Base-by-base conservation (phyloP, 1,140 invertebrate species). In the Heliconius hewitsoni region DNA sequence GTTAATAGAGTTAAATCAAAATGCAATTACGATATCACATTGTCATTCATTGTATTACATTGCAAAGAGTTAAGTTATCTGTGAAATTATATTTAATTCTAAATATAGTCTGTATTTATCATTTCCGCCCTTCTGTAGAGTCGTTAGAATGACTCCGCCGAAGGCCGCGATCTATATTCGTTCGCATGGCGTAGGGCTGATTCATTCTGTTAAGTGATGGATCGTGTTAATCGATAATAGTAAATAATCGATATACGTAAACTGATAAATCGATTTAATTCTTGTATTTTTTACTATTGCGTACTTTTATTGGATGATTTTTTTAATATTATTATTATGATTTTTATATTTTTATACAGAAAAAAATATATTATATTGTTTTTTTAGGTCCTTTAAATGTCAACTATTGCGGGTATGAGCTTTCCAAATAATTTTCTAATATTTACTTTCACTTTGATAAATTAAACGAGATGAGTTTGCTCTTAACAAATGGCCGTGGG, bases 121-220 rank as follows among this genome's bases (percentile, higher is more conserved):
- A 73, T 80, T 80, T 80, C 79, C 79, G 79, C 79, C 79, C 79
- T 76, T 80, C 74, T 34, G 79, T 73, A 37, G 74, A 46, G 73
- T 81, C 76, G 73, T 77, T 46, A n/a, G 57, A 46, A 86, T 84
- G 89, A 87, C 87, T 88, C 85, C 71, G 74, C 77, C 81, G 87
- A 91, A 90, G 90, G 90, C 83, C 90, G 83, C 81, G 80, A 50
- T 82, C 84, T 88, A 88, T 86, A 85, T 88, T 85, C 76, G 89
- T 82, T 80, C 81, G 42, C 70, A 66, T 78, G 76, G 78, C 85
- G 76, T 86, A 71, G 73, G 76, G 82, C 78, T 87, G 84, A 89
- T 77, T 89, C 87, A 87, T 80, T 66, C 9, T 11, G 60, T 66
- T 66, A 66, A 66, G 60, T 66, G 60, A 66, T 66, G 60, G 19